Conservation (phyloP, 2,113 vertebrate genomes). For the Sinocyclocheilus anshuiensis region DNA sequence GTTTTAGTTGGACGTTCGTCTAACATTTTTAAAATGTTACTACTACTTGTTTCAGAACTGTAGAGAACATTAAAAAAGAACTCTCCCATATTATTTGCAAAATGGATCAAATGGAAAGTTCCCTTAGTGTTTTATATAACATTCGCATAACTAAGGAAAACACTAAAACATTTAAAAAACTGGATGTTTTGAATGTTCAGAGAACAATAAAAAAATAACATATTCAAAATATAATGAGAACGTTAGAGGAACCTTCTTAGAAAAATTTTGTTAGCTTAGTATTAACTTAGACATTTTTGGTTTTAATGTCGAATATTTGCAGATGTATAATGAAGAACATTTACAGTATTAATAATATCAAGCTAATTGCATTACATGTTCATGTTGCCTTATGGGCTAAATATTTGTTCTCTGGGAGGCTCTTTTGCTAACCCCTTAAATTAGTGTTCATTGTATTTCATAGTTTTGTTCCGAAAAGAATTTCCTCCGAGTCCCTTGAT, state of each 20-base stretch:
- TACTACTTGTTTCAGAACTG: too few relatives aligned
- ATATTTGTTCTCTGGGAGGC: not conserved
- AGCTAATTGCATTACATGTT: conserved; percentile 9
- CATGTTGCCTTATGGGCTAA: conserved; percentile 16
- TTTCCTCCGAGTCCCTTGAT: conserved; percentile 58
- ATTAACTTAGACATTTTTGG: not conserved
- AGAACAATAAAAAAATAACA: not conserved
- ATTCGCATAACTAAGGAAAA: not conserved
- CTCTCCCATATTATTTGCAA: not conserved
- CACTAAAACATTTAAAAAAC: too few relatives aligned
- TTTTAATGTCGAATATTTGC: not conserved
- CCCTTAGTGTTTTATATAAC: not conserved
- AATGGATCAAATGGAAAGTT: not conserved
- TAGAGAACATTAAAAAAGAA: not conserved
- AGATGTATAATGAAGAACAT: not conserved
- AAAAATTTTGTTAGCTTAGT: not conserved
- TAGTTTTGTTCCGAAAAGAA: conserved; percentile 55
- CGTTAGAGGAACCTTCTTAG: not conserved
- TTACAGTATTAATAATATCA: not conserved
- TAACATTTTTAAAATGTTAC: not conserved
- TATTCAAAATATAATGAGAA: not conserved
- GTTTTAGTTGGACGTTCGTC: not conserved
- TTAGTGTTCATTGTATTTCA: conserved; percentile 33
- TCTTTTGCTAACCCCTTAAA: conserved; percentile 23
- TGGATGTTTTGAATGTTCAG: not conserved